Conservation (phyloP, 2,888 invertebrate genomes). For the Drosophila anomalipes region DNA sequence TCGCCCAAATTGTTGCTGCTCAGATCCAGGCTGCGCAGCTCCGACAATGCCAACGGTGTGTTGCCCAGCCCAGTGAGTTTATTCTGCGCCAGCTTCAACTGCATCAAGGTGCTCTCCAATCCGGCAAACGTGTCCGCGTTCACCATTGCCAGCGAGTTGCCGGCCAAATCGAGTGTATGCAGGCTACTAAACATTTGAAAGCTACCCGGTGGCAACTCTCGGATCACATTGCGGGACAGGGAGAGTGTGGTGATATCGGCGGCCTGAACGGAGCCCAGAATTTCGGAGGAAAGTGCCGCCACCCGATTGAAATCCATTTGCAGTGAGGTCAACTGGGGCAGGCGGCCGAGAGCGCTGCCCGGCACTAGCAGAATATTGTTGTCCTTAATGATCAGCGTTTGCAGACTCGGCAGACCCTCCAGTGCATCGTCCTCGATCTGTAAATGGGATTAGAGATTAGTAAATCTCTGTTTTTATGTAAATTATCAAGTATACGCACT, state of each 20-base stretch:
- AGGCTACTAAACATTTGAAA: conserved; percentile 92
- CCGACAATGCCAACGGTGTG: conserved; percentile 88
- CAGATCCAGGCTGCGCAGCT: conserved; percentile 90
- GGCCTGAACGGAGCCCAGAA: conserved; percentile 89
- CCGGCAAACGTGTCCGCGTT: conserved; percentile 91
- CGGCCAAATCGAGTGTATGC: conserved; percentile 90
- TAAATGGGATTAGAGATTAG: conserved; percentile 56
- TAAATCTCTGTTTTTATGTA: background rate
- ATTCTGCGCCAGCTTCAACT: conserved; percentile 91
- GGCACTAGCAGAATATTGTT: conserved; percentile 95
- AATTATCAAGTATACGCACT: conserved; percentile 86
- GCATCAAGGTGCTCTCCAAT: conserved; percentile 90
- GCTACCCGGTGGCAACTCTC: conserved; percentile 92
- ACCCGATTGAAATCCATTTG: conserved; percentile 95
- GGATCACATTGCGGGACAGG: conserved; percentile 93
- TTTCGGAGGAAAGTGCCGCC: conserved; percentile 92
- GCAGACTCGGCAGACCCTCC: conserved; percentile 91
- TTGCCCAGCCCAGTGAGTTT: conserved; percentile 89
- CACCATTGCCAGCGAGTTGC: conserved; percentile 91
- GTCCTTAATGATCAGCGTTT: conserved; percentile 92
- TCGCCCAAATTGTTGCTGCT: conserved; percentile 92
- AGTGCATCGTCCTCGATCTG: conserved; percentile 95
- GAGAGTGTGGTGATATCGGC: conserved; percentile 90
- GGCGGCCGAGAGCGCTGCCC: conserved; percentile 92
- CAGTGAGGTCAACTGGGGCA: conserved; percentile 90